These are phyloP conservation scores for Anhinga anhinga DNA, from an alignment of 2,113 vertebrate genomes.

Conservation along the genomic window DNA sequence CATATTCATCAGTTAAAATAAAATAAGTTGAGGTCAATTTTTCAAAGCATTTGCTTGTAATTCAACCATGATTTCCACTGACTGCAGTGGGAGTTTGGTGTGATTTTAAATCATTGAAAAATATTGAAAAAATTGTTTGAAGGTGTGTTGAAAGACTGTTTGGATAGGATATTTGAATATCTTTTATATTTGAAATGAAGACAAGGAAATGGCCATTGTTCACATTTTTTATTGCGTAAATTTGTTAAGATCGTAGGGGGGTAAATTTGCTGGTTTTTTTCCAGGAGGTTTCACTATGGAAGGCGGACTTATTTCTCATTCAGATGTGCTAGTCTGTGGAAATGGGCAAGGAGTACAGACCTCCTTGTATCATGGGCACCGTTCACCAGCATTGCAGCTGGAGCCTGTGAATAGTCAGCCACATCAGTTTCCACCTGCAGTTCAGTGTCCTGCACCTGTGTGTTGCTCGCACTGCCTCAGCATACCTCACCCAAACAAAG, in stretches of 20 bases:
- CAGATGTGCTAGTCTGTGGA: slow-evolving; percentile 77
- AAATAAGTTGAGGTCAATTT: not conserved
- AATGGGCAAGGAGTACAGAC: slow-evolving; percentile 78
- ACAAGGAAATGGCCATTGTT: not conserved
- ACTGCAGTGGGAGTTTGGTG: not conserved
- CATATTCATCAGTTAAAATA: not conserved
- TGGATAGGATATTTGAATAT: not conserved
- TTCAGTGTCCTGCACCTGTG: slow-evolving; percentile 72
- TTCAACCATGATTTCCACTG: not conserved
- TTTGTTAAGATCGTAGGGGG: not conserved
- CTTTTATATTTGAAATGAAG: not conserved
- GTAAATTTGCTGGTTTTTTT: slow-evolving; percentile 1
- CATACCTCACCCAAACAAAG: slow-evolving; percentile 63
- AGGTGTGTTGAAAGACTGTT: not conserved
- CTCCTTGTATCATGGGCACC: slow-evolving; percentile 74
- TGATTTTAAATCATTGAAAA: not conserved
- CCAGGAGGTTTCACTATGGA: slow-evolving; percentile 87
- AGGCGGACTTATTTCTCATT: slow-evolving; percentile 77
- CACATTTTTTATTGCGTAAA: not conserved
- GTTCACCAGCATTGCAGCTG: slow-evolving; percentile 73
- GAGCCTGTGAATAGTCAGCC: slow-evolving; percentile 73
- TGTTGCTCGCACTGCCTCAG: slow-evolving; percentile 85
- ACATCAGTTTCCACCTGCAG: slow-evolving; percentile 78
- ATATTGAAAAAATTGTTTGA: not conserved
- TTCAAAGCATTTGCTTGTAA: not conserved